Evolutionary conservation across 2,113 vertebrate species (phyloP).

Genomic region (Clarias macrocephalus): DNA sequence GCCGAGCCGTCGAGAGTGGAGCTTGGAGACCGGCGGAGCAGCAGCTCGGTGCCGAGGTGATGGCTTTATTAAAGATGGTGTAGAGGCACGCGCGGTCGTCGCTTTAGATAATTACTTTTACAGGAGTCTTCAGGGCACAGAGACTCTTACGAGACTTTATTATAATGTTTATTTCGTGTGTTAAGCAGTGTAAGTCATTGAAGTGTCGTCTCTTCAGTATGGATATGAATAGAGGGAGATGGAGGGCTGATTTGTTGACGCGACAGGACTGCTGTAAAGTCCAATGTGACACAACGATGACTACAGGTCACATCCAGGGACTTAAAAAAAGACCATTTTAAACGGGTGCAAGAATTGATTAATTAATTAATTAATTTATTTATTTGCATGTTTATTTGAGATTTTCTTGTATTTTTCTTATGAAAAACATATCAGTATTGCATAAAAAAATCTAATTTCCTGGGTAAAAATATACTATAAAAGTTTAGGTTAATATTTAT

Average conservation of each 20-base stretch:
- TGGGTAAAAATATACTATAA: no score
- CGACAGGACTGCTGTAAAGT: neutral
- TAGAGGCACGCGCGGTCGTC: neutral
- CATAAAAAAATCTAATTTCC: neutral
- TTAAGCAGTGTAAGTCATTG: neutral
- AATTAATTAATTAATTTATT: no score
- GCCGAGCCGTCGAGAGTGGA: neutral
- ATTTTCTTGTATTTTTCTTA: neutral
- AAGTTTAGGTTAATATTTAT: neutral
- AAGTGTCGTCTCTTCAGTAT: neutral
- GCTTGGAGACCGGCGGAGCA: neutral
- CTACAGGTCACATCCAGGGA: neutral
- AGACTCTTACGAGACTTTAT: neutral
- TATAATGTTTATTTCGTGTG: neutral
- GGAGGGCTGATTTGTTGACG: neutral
- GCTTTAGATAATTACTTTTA: constrained; percentile 5
- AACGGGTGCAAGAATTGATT: neutral
- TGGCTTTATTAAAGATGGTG: neutral
- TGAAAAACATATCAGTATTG: no score
- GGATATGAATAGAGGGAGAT: neutral
- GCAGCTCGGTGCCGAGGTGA: neutral
- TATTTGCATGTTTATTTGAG: neutral
- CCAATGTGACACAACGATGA: neutral
- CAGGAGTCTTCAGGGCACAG: neutral
- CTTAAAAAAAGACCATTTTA: neutral